These are phyloP conservation scores for Hydrolagus affinis DNA, from an alignment of 2,113 vertebrate species.

Conservation along the genomic window DNA sequence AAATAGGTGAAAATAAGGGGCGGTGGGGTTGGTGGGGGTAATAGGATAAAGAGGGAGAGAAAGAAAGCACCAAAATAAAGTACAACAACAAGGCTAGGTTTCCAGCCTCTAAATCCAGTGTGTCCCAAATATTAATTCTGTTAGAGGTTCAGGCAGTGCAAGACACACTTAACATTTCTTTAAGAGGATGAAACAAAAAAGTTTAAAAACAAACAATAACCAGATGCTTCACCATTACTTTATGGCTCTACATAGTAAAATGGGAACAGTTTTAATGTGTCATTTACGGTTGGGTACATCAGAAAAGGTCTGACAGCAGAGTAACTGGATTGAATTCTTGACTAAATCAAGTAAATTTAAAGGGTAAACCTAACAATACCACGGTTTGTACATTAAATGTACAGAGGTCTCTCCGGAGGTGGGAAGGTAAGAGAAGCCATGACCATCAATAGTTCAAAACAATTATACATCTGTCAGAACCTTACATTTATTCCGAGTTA, in stretches of 20 bases:
- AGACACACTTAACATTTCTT: slow-evolving; percentile 6
- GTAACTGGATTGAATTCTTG: neutral
- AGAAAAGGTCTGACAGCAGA: neutral
- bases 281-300: neutral
- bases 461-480: slow-evolving; percentile 12
- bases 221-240: neutral
- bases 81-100: neutral
- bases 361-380: neutral
- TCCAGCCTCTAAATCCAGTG: neutral
- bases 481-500: neutral
- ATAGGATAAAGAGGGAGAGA: neutral
- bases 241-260: neutral
- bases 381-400: slow-evolving; percentile 6
- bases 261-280: neutral
- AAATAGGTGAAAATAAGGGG: neutral
- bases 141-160: slow-evolving; percentile 12
- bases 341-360: neutral
- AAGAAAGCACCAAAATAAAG: neutral
- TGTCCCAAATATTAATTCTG: neutral
- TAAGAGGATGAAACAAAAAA: neutral
- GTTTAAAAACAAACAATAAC: neutral
- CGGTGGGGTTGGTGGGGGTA: neutral
- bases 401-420: neutral
- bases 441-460: neutral
- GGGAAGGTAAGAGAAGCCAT: neutral